Base-by-base conservation (phyloP, 64 coral and sea anemone species). In the Acropora tenuis region DNA sequence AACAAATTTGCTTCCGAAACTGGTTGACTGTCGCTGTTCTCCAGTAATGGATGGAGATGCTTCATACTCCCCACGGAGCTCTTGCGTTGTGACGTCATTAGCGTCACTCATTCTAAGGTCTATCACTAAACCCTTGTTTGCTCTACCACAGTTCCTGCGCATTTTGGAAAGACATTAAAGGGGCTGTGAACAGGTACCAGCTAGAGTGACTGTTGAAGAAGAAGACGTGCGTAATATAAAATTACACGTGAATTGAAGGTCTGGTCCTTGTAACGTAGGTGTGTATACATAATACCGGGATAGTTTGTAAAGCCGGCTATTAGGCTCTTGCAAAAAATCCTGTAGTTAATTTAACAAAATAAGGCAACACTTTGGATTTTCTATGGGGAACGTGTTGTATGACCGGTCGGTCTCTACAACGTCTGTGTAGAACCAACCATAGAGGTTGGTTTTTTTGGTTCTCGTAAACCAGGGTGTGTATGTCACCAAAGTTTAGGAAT, bases 381-480 rank as follows among this genome's bases (percentile, higher is more conserved):
- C 66, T 15, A 69, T 15, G 18, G 66, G 66, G 66, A 15, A 17
- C 66, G 1, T 69, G 66, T 69, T 69, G 66, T 69, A 69, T 69
- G 66, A 69, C 66, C 66, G 66, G 66, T 69, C 66, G 66, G 66
- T 69, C 2, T 69, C 18, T 69, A 16, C 66, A 69, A 69, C 18
- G 66, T 69, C 66, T 15, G 66, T 69, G 66, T 69, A 69, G 66
- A 69, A 69, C 66, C 66, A 69, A 69, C 66, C 66, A 69, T 4
- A 69, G 66, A 55, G 2, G 52, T 55, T 55, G 52, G 1, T 55
- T 55, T 55, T 55, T 55, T 55, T 55, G 52, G 1, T 55, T 9
- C 18, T 69, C 52, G 52, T 55, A 55, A 55, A 55, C 52, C 52
- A 55, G 52, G 52, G 52, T 55, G 52, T 55, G 52, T 69, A 69